Base-by-base conservation (phyloP, 2,888 invertebrate genomes). In the Dicranocentrus wangi region DNA sequence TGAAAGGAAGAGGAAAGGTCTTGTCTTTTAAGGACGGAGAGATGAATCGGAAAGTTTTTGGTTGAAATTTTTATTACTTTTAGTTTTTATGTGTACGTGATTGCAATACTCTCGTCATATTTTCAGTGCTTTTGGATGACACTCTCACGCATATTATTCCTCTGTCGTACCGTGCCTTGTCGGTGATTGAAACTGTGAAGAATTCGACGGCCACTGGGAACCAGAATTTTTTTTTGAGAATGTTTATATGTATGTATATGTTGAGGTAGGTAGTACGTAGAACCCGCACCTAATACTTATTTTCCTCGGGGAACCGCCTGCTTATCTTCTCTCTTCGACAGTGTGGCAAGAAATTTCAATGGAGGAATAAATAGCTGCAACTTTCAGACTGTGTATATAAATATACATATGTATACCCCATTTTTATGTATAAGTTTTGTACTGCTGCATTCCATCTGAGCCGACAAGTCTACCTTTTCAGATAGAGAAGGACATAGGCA, bases 11-110 rank as follows among this genome's bases (percentile, higher is more conserved):
- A 55, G 2, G 23, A 10, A 5, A 55, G 55, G 21, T 55, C 55
- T 21, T n/a, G 42, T 23, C 53, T 53, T 53, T 17, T 21, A 13
- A 42, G 60, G 25, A 13, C 58, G 60, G 25, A 13, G 32, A 58
- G 43, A n/a, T 15, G 28, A 28, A 27, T 71, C 61, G n/a, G 15
- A 47, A 47, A 47, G 25, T 21, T n/a, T 23, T 71, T 19, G 60
- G 71, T 47, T 68, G 55, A 58, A 66, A 75, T 25, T 76, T 76
- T 76, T 76, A 76, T 76, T 76, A 28, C 76, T 76, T 68, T 32
- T n/a, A n/a, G n/a, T n/a, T 66, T 68, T 75, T 58, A 75, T 61
- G 43, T 71, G 61, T 43, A 15, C 47, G 2, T 39, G 39, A 39
- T 39, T 47, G 47, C 47, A 23, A 73, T 73, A 60, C 68, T n/a